phyloP scores from a whole-genome alignment of 2,888 invertebrate species.

The Nemurella pictetii region DNA sequence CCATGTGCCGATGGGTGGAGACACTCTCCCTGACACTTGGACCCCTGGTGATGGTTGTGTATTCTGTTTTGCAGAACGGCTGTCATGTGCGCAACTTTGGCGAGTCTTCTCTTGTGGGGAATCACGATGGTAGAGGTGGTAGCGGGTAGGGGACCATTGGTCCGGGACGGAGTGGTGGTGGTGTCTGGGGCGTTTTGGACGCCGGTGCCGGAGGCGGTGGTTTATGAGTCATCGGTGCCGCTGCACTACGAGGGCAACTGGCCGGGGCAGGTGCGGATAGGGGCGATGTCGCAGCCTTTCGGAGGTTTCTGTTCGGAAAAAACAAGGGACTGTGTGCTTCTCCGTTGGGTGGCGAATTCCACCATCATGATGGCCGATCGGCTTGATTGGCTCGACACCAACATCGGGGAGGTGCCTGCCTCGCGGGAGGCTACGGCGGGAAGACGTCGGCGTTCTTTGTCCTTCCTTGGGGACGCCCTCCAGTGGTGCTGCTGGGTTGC shows the following conservation, averaged over 20 bases:
- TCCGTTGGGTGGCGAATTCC: not conserved
- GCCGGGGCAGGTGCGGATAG: not conserved
- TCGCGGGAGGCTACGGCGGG: not conserved
- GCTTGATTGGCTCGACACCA: not conserved
- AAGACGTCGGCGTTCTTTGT: not conserved
- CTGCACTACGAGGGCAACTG: not conserved
- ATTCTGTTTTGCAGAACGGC: not conserved
- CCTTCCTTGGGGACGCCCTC: not conserved
- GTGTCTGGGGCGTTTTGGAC: constrained; percentile 3
- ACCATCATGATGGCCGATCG: not conserved
- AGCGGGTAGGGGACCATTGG: not conserved
- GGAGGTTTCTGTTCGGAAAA: not conserved
- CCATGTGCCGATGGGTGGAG: not conserved
- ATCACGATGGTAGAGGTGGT: not conserved
- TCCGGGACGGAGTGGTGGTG: not conserved
- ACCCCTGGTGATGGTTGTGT: not conserved
- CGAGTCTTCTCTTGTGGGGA: too few species aligned
- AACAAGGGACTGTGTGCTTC: not conserved
- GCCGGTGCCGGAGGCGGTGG: not conserved
- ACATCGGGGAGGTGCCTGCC: not conserved
- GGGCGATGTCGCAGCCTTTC: not conserved
- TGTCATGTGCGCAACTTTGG: not conserved
- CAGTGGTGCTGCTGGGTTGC: constrained; percentile 4
- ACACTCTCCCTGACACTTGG: too few species aligned
- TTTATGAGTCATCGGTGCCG: not conserved